Percentiles rank a stretch among this genome's conserved stretches.
Conservation (phyloP, 2,888 invertebrate species). For the Amphiduros pacificus region DNA sequence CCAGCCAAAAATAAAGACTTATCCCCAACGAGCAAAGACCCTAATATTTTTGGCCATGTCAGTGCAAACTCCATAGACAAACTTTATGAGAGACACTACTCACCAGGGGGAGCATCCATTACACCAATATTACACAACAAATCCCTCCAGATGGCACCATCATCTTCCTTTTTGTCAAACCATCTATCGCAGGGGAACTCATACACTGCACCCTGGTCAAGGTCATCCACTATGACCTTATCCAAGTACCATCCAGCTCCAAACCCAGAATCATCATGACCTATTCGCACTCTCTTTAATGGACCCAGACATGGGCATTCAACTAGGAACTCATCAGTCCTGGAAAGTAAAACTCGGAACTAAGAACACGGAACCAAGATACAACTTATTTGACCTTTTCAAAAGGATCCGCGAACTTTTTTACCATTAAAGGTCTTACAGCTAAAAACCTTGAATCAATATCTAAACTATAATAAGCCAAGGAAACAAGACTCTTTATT, state of each 20-base stretch:
- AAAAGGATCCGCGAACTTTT: no score
- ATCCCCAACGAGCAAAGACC: no score
- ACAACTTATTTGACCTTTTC: no score
- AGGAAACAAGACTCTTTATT: no score
- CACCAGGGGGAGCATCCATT: conserved; percentile 46
- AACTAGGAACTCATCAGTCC: conserved; percentile 53
- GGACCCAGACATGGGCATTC: conserved; percentile 52
- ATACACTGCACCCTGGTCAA: conserved; percentile 52
- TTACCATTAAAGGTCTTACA: no score
- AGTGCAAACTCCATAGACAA: not conserved
- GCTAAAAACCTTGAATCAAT: no score
- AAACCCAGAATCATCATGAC: conserved; percentile 57
- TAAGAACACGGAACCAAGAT: no score
- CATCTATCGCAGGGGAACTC: conserved; percentile 57
- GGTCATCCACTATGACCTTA: conserved; percentile 58
- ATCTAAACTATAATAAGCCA: no score
- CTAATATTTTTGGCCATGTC: no score
- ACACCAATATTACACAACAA: conserved; percentile 45
- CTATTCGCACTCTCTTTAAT: conserved; percentile 50
- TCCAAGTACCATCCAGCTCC: conserved; percentile 59
- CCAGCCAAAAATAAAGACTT: no score
- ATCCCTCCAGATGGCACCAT: conserved; percentile 54
- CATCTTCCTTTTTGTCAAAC: conserved; percentile 57
- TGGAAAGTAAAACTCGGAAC: no score
- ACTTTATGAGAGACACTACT: no score